Conservation (phyloP, 2,888 invertebrate genomes). For the Folsomia manolachei region DNA sequence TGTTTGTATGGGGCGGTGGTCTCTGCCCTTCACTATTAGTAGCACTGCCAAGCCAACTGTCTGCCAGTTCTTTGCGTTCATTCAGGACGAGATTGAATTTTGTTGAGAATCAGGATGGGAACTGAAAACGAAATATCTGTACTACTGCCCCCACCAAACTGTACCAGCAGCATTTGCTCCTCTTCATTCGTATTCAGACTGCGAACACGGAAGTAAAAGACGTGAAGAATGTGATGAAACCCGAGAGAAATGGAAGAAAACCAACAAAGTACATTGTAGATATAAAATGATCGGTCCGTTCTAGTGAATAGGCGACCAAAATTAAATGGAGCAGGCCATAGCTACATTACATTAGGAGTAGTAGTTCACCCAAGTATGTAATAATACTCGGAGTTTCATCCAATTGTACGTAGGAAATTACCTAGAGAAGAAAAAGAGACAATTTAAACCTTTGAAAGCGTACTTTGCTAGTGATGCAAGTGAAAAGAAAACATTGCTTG, state of each 20-base stretch:
- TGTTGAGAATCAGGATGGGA: not conserved
- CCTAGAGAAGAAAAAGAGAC: not conserved
- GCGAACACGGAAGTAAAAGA: not conserved
- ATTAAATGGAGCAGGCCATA: not conserved
- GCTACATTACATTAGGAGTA: not conserved
- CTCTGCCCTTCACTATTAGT: no score
- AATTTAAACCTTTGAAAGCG: not conserved
- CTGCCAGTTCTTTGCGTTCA: not conserved
- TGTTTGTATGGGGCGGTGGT: not conserved
- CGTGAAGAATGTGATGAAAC: not conserved
- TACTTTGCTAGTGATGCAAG: not conserved
- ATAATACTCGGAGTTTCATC: not conserved
- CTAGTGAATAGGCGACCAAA: not conserved
- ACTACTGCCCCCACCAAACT: not conserved
- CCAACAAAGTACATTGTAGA: not conserved
- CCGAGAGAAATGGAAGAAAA: not conserved
- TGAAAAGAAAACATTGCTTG: slow-evolving; percentile 16
- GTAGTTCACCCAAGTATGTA: not conserved
- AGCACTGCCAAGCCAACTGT: no score
- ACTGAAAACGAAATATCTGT: no score
- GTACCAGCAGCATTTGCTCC: not conserved
- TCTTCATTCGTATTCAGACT: not conserved
- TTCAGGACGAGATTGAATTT: not conserved
- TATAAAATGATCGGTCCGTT: slow-evolving; percentile 1
- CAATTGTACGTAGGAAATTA: not conserved